These are phyloP conservation scores for Perca flavescens DNA, from an alignment of 2,113 vertebrate genomes.

Conservation along the genomic window DNA sequence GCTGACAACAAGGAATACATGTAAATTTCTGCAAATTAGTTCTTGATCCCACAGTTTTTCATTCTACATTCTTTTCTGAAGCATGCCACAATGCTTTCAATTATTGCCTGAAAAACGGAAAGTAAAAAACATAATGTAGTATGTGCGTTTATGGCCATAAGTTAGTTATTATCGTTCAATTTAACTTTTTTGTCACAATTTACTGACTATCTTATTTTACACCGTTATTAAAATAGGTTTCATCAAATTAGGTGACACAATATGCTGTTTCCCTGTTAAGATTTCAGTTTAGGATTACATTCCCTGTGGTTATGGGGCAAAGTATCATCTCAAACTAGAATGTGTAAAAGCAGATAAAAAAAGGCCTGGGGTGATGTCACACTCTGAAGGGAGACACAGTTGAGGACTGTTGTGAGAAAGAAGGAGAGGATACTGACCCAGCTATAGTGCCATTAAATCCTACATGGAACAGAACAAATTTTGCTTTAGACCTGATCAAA, in stretches of 20 bases:
- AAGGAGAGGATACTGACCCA: constrained; percentile 16
- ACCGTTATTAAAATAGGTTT: neutral
- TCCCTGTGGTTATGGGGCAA: constrained; percentile 48
- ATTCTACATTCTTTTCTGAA: constrained; percentile 26
- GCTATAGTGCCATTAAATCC: constrained; percentile 17
- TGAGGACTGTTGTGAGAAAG: constrained; percentile 24
- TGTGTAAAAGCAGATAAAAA: constrained; percentile 49
- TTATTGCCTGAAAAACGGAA: neutral
- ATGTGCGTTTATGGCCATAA: neutral
- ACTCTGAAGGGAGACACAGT: constrained; percentile 34
- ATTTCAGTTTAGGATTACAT: constrained; percentile 27
- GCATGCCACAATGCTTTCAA: constrained; percentile 2
- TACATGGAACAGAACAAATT: constrained; percentile 15
- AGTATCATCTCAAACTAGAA: constrained; percentile 54
- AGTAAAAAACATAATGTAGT: neutral
- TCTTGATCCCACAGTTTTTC: neutral
- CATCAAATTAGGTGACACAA: constrained; percentile 48
- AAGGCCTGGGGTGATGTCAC: constrained; percentile 57
- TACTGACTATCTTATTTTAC: neutral
- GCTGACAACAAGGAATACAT: constrained; percentile 21
- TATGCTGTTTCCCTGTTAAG: constrained; percentile 13
- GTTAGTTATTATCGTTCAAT: neutral
- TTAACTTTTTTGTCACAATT: neutral
- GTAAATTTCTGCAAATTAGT: constrained; percentile 36
- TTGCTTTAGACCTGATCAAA: constrained; percentile 25